Evolutionary conservation across 2,888 invertebrate species (phyloP).

Genomic region (Cerastoderma edule): DNA sequence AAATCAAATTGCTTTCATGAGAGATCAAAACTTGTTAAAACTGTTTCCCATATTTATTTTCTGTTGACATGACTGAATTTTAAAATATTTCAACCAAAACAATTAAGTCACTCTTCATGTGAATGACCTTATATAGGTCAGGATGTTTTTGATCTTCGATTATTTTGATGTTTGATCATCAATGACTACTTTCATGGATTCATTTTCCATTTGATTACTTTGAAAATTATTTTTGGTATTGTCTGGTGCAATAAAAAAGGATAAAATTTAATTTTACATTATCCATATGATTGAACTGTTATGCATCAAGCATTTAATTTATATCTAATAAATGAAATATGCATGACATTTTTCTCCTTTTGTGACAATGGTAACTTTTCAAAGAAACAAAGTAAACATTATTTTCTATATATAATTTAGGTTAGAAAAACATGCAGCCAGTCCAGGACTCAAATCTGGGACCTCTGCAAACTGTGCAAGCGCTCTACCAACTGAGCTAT

Average conservation of each 20-base stretch:
- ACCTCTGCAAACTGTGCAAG: background rate
- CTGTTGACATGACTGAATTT: no score
- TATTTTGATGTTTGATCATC: background rate
- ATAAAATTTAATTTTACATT: background rate
- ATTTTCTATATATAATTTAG: background rate
- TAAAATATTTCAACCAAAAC: no score
- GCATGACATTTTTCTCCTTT: background rate
- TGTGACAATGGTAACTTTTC: slow-evolving; percentile 6
- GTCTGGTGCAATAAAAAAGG: no score
- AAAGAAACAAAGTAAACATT: background rate
- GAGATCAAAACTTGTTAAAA: no score
- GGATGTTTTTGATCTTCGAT: no score
- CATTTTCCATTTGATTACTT: background rate
- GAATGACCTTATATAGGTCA: no score
- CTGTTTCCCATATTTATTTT: no score
- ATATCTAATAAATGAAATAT: no score
- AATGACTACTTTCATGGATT: background rate
- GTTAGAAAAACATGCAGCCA: background rate
- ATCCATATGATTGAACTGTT: background rate
- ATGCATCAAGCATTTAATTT: no score
- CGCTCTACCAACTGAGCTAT: background rate
- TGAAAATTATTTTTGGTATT: slow-evolving; percentile 1
- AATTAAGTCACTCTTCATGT: no score
- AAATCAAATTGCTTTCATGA: no score
- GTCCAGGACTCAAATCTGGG: background rate